Percentiles rank a stretch among this genome's conserved stretches.
phyloP scores from a whole-genome alignment of 2,113 vertebrate species.

The Python bivittatus region DNA sequence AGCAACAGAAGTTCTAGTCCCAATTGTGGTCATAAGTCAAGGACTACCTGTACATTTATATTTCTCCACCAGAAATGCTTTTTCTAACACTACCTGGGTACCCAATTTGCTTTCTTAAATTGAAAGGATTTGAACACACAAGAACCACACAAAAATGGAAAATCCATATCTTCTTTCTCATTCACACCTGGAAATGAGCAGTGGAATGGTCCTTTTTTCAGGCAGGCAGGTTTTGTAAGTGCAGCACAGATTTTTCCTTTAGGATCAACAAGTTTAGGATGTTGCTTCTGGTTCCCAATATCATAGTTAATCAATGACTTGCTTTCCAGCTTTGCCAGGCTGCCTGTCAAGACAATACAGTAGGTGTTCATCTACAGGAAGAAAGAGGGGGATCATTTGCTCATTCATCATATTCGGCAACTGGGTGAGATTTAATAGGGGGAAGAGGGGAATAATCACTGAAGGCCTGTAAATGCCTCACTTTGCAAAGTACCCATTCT shows the following conservation, averaged over 20 bases:
- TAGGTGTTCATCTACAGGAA: slow-evolving; percentile 48
- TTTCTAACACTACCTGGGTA: not conserved
- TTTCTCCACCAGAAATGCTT: not conserved
- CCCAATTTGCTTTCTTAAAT: not conserved
- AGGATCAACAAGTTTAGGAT: not conserved
- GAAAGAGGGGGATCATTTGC: not conserved
- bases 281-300: slow-evolving; percentile 38
- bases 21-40: too few species aligned
- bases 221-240: not conserved
- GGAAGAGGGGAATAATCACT: not conserved
- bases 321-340: slow-evolving; percentile 31
- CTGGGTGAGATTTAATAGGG: slow-evolving; percentile 60
- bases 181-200: not conserved
- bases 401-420: slow-evolving; percentile 32
- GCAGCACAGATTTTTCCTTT: not conserved
- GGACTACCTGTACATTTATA: too few species aligned
- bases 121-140: not conserved
- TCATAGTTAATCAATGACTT: slow-evolving; percentile 64
- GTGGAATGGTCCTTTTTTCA: not conserved
- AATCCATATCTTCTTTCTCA: not conserved
- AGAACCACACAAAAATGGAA: not conserved
- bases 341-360: slow-evolving; percentile 28
- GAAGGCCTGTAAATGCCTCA: not conserved
- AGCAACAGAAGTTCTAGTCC: too few species aligned
- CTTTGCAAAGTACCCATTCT: not conserved